These are phyloP conservation scores for Machimus rusticus DNA, from an alignment of 2,888 invertebrate genomes.

Conservation along the genomic window DNA sequence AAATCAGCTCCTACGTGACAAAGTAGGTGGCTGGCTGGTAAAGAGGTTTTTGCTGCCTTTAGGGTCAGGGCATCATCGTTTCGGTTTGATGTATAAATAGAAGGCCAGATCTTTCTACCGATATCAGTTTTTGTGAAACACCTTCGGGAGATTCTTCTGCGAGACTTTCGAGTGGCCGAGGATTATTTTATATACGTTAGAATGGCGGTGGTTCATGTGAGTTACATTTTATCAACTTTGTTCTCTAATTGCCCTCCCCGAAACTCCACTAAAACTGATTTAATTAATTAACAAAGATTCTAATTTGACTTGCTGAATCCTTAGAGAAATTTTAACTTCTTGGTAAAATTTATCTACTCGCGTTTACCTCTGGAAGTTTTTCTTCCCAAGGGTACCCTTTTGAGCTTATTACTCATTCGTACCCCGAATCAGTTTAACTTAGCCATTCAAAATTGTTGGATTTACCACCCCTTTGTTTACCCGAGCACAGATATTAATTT, in stretches of 20 bases:
- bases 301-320: not conserved
- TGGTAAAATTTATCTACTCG: not conserved
- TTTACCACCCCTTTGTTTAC: not conserved
- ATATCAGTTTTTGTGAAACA: conserved; percentile 16
- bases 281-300: not conserved
- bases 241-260: not conserved
- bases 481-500: not conserved
- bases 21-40: not conserved
- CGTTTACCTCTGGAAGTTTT: not conserved
- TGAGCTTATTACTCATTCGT: not conserved
- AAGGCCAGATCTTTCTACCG: not conserved
- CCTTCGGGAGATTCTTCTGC: not conserved
- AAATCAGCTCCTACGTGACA: conserved; percentile 14
- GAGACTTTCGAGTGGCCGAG: not conserved
- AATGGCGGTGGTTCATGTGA: not conserved
- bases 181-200: not conserved
- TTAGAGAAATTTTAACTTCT: not conserved
- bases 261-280: not conserved
- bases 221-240: not conserved
- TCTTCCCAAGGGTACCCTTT: not conserved
- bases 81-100: not conserved
- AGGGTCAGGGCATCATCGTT: not conserved
- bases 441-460: not conserved
- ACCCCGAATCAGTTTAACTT: not conserved
- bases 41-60: not conserved